phyloP scores from a whole-genome alignment of 2,113 vertebrate genomes.

The Otocyon megalotis region DNA sequence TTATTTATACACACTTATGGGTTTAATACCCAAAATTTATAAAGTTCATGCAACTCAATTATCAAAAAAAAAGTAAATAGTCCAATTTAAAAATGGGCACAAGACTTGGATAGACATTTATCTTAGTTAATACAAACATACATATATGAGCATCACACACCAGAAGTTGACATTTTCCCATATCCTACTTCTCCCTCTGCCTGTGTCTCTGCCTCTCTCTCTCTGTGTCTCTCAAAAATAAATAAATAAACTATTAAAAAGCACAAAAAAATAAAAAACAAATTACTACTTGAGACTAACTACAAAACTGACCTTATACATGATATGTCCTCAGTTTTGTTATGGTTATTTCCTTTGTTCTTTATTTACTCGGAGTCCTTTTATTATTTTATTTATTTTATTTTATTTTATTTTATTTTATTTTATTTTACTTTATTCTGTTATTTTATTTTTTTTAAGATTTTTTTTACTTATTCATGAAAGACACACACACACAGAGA shows the following conservation, averaged over 20 bases:
- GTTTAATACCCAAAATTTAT: neutral
- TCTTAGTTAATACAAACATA: neutral
- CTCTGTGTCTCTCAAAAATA: neutral
- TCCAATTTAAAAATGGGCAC: neutral
- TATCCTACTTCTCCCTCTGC: neutral
- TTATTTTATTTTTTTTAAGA: too few relatives aligned
- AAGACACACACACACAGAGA: too few relatives aligned
- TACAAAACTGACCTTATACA: neutral
- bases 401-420: too few relatives aligned
- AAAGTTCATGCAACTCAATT: neutral
- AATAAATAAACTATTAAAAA: too few relatives aligned
- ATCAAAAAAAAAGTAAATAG: neutral
- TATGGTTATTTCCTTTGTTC: neutral
- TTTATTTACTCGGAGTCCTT: neutral
- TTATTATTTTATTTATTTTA: neutral
- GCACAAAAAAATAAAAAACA: too few relatives aligned
- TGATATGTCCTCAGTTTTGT: neutral
- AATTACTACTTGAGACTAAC: neutral
- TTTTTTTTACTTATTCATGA: too few relatives aligned
- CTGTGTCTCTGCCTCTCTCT: neutral
- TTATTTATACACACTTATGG: neutral
- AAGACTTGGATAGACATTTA: neutral
- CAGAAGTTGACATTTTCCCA: neutral
- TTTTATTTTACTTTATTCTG: too few relatives aligned
- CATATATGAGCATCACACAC: neutral